Conservation (phyloP, 1,140 invertebrate species). For the Drosophila fuyamai region DNA sequence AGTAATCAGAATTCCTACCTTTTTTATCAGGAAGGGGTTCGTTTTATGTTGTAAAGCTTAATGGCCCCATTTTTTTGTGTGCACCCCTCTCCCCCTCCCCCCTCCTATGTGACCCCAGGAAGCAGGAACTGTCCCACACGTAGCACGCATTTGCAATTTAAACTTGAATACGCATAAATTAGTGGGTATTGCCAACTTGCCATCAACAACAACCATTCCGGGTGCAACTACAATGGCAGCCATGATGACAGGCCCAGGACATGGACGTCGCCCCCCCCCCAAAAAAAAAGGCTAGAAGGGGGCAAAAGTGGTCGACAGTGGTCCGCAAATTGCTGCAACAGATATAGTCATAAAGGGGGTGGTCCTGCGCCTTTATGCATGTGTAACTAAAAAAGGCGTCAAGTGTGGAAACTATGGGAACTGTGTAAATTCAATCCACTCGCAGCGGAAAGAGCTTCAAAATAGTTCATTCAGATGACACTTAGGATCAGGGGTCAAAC, state of each 20-base stretch:
- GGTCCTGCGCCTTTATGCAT: neutral
- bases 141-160: conserved; percentile 78
- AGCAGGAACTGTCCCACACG: conserved; percentile 30
- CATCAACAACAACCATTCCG: conserved; percentile 42
- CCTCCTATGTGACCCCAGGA: conserved; percentile 3
- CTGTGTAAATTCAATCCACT: neutral
- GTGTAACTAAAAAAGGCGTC: conserved; percentile 29
- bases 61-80: neutral
- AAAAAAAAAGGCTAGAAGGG: neutral
- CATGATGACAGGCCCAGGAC: conserved; percentile 49
- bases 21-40: no score
- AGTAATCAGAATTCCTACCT: no score
- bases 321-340: conserved; percentile 34
- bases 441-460: neutral
- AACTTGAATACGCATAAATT: conserved; percentile 81
- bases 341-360: conserved; percentile 30
- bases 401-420: conserved; percentile 4
- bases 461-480: neutral
- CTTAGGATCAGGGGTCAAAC: no score
- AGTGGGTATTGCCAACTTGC: conserved; percentile 72
- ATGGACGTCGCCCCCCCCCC: neutral
- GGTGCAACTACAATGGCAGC: conserved; percentile 34
- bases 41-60: no score
- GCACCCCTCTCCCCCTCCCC: no score
- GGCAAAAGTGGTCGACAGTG: conserved; percentile 27